These are phyloP conservation scores for Pygathrix nemaeus DNA, from an alignment of 2,113 vertebrate genomes.

Conservation along the genomic window DNA sequence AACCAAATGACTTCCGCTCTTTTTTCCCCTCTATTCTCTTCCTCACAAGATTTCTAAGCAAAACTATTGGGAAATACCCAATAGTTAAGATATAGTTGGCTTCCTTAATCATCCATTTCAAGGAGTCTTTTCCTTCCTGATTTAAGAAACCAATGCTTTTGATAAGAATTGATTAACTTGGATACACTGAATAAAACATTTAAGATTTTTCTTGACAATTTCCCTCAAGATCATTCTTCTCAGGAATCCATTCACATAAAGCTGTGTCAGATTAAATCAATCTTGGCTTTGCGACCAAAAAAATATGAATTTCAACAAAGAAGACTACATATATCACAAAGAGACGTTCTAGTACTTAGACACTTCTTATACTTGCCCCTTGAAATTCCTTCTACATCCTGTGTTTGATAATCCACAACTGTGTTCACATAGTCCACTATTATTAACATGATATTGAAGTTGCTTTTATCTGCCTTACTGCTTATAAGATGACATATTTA, in stretches of 20 bases:
- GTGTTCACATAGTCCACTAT: background rate
- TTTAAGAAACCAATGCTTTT: slow-evolving; percentile 59
- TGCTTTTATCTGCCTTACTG: background rate
- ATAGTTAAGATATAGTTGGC: slow-evolving; percentile 34
- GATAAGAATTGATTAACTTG: slow-evolving; percentile 55
- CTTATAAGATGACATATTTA: slow-evolving; percentile 14
- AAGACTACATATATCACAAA: slow-evolving; percentile 42
- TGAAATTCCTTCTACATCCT: background rate
- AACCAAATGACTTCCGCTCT: slow-evolving; percentile 28
- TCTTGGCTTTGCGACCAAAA: slow-evolving; percentile 60
- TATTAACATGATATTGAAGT: slow-evolving; percentile 40
- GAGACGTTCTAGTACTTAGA: background rate
- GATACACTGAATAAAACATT: slow-evolving; percentile 47
- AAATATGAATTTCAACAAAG: slow-evolving; percentile 62
- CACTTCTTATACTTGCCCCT: background rate
- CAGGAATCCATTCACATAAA: slow-evolving; percentile 24
- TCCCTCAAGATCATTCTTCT: slow-evolving; percentile 50
- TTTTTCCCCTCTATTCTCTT: background rate
- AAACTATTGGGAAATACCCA: slow-evolving; percentile 42
- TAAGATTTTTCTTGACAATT: slow-evolving; percentile 49
- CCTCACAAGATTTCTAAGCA: slow-evolving; percentile 32
- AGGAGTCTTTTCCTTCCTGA: slow-evolving; percentile 19
- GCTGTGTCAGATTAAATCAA: slow-evolving; percentile 71
- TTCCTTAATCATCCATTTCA: slow-evolving; percentile 48
- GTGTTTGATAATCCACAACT: background rate